Evolutionary conservation across 2,888 invertebrate species (phyloP), one percentile per base, ranked within the genome.

Genomic region (Cephus pygmeus): DNA sequence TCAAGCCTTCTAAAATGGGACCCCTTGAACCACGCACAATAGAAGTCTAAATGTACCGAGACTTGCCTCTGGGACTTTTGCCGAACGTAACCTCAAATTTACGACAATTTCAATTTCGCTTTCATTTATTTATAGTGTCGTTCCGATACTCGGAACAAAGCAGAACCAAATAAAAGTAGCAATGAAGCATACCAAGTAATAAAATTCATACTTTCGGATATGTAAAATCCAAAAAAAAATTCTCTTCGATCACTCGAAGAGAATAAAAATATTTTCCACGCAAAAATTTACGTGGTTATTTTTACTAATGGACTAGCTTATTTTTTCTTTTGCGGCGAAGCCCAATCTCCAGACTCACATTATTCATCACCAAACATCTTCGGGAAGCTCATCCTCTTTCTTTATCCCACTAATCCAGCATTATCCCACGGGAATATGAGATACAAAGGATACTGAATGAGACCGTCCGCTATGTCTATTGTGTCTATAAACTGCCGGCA

Each of bases 71-170:
- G 56, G 56, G 56, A 56, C 23, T 56, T 56, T 56, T 6, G 9
- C 23, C 56, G 23, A 56, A 23, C 56, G 56, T 56, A 56, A 23
- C 75, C 78, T 76, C 80, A 86, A 85, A 87, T 87, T 87, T 87
- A 87, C 85, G 85, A 81, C 87, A 80, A 56, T 84, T 87, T 80
- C 83, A 87, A 85, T 85, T 85, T 85, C 79, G 82, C 81, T 73
- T 71, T 73, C 80, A 69, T 34, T 71, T 79, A 78, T 84, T 86
- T 85, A 85, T 84, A 83, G 84, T 86, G 79, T 77, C 81, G 77
- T 83, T 73, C 75, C 68, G 74, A 81, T 80, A 82, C 77, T 81
- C 75, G 78, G 77, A 78, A 75, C 77, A 56, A 56, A 23, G 56
- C 56, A 23, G 56, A 56, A 23, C 23, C 56, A 56, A 23, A 56